Base-by-base conservation (phyloP, 2,888 invertebrate species). In the Mythimna albipuncta region DNA sequence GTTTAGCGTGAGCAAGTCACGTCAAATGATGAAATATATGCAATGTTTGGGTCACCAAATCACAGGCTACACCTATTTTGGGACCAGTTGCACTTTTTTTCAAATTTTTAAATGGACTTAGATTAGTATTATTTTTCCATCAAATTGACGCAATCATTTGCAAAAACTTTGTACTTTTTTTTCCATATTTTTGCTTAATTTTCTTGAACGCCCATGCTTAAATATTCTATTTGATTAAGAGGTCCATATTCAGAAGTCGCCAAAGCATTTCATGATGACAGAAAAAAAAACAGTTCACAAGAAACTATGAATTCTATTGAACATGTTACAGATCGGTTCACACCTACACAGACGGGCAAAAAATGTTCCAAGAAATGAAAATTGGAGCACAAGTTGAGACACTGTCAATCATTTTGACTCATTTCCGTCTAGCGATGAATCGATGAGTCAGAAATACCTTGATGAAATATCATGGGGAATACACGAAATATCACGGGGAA, bases 341-440 rank as follows among this genome's bases (percentile, higher is more conserved):
- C 83, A 68, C 79, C 67, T 64, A 65, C 55, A 35, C 2, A 65
- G 52, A 67, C 54, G 10, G n/a, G 19, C 57, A 77, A 79, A 79
- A 81, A 81, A 66, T 4, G 0, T 85, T 73, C 87, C 61, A 50
- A 72, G 83, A 85, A 81, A 67, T 35, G 3, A 63, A 84, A 85
- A 75, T 77, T 71, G 70, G 81, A 81, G 65, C 78, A 72, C 52
- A 59, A 68, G 71, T 75, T 77, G 70, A 73, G 69, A 71, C 54
- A 57, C 81, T 83, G 80, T 83, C 85, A 79, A 83, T 86, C 79
- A 85, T 63, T 72, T 77, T 86, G 87, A 84, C 58, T 82, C 82
- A 85, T 75, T 74, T 80, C 69, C 65, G 73, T 70, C 75, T 72
- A 59, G 61, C 57, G 62, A 76, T 69, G 41, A 16, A 63, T 71